These are phyloP conservation scores for Phrynocephalus versicolor DNA, from an alignment of 2,113 vertebrate species.

Conservation along the genomic window DNA sequence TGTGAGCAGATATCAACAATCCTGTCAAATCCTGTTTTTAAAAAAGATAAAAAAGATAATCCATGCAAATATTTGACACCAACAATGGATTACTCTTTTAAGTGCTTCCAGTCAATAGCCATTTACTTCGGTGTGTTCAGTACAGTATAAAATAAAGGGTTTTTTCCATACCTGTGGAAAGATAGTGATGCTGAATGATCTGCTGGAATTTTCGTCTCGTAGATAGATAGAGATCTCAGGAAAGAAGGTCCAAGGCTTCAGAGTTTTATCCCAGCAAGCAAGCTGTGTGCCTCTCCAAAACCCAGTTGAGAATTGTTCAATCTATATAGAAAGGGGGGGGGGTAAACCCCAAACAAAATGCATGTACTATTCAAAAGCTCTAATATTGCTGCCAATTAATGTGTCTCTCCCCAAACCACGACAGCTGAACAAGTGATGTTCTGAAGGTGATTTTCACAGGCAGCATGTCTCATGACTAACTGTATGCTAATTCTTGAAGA, in stretches of 20 bases:
- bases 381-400: neutral
- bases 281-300: conserved; percentile 94
- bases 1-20: neutral
- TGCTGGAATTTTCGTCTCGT: conserved; percentile 87
- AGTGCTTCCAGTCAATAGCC: neutral
- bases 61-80: neutral
- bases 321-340: conserved; percentile 68
- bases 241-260: conserved; percentile 90
- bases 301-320: conserved; percentile 88
- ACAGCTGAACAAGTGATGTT: neutral
- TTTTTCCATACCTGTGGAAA: conserved; percentile 85
- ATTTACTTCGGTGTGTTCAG: too few species aligned
- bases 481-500: neutral
- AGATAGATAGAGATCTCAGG: conserved; percentile 96
- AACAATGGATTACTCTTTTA: neutral
- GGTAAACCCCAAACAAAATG: neutral
- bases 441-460: rapidly evolving
- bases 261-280: conserved; percentile 89
- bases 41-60: neutral
- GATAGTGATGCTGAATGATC: conserved; percentile 91
- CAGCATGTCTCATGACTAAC: neutral
- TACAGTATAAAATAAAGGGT: conserved; percentile 43
- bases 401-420: neutral
- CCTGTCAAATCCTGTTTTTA: neutral
- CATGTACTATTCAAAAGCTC: neutral